Evolutionary conservation across 2,797 vertebrate species (phyloP).

Genomic region (Falco berigora): DNA sequence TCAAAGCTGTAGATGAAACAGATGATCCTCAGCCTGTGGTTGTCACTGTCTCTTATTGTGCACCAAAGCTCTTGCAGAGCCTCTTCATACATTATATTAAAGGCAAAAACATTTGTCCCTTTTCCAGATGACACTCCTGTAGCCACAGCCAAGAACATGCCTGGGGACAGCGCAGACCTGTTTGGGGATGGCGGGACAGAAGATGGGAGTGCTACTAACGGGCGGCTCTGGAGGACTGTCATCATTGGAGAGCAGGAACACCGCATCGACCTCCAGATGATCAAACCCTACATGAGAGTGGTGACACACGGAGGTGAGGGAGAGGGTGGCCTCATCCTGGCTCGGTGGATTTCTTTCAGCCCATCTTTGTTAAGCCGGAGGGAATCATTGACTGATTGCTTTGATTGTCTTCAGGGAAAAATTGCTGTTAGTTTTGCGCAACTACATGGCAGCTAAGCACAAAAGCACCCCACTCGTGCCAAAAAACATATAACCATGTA

Average conservation of each 20-base stretch:
- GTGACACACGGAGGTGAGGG: slow-evolving; percentile 91
- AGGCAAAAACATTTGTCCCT: not conserved
- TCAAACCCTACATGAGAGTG: slow-evolving; percentile 92
- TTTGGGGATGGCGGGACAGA: slow-evolving; percentile 73
- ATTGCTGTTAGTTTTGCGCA: rapidly evolving
- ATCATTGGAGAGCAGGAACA: slow-evolving; percentile 97
- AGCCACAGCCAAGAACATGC: slow-evolving; percentile 89
- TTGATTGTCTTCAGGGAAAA: not conserved
- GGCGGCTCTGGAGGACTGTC: slow-evolving; percentile 92
- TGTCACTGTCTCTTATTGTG: not conserved
- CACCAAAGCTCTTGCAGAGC: not conserved
- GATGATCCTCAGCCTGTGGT: not conserved
- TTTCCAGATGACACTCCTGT: slow-evolving; percentile 89
- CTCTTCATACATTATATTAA: rapidly evolving
- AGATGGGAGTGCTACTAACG: slow-evolving; percentile 77
- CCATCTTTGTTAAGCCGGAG: not conserved
- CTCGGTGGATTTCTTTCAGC: not conserved
- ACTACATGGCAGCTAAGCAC: rapidly evolving
- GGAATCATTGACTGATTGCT: not conserved
- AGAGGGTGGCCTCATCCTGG: not conserved
- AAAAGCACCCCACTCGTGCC: not conserved
- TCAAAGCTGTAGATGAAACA: not conserved
- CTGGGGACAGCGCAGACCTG: slow-evolving; percentile 76
- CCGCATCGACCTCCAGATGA: slow-evolving; percentile 96
- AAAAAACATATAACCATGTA: rapidly evolving